Base-by-base conservation (phyloP, 2,797 vertebrate genomes). In the Hephaestus fuliginosus region DNA sequence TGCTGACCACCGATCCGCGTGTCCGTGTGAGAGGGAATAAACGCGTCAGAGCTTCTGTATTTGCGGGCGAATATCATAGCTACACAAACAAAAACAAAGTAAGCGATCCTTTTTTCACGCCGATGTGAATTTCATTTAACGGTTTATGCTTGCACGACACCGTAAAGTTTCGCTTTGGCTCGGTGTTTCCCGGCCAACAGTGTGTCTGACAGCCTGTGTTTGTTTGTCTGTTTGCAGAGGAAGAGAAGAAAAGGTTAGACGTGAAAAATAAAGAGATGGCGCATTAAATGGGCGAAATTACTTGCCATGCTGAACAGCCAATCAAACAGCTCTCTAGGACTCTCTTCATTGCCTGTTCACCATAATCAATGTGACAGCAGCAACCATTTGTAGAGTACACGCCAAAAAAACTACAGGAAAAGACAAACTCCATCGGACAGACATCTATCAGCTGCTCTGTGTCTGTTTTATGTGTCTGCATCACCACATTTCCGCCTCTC, bases 391-490 rank as follows among this genome's bases (percentile, higher is more conserved):
- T 0, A 8, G 36, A 48, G 18, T 33, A 41, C n/a, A 44, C 33
- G 13, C 0, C 2, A 14, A 6, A 22, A 8, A 51, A 22, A 55
- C 13, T 25, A 10, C 14, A 20, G 49, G 14, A 68, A 64, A 77
- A 1, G 36, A 22, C 43, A 60, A 64, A 70, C 33, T 12, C 41
- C 17, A 7, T 67, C 76, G 65, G 53, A 57, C 57, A 3, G 8
- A 20, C 2, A 30, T 13, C 67, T 20, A 22, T 64, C 25, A 63
- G 67, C 60, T 18, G 0, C 3, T 13, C 5, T 39, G 25, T 58
- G 61, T 39, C 62, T 0, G 25, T 36, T 63, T 76, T 70, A 41
- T 20, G 12, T 55, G 43, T 70, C n/a, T 73, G 52, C 66, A 56
- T 65, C 63, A 15, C 43, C 17, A 8, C 66, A 17, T n/a, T 30